These are phyloP conservation scores for Echinarachnius parma DNA, from an alignment of 53 echinoderm and acorn worm genomes.

Conservation along the genomic window DNA sequence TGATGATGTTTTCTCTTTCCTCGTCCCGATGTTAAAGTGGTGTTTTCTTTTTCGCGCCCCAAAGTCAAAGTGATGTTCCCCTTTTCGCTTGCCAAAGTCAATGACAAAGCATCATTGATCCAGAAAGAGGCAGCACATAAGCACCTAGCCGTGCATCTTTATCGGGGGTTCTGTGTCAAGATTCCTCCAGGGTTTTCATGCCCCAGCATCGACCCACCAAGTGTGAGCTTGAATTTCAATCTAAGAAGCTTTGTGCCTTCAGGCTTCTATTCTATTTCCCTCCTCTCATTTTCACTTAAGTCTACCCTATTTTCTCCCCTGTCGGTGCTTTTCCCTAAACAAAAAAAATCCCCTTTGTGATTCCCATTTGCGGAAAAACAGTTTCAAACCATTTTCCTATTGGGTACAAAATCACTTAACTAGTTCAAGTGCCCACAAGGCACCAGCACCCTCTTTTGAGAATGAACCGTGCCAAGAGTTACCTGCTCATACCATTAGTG, in stretches of 20 bases:
- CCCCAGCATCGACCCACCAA: conserved; percentile 43
- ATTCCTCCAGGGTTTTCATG: conserved; percentile 28
- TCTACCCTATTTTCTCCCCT: conserved; percentile 7
- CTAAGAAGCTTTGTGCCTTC: conserved; percentile 42
- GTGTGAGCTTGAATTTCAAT: conserved; percentile 36
- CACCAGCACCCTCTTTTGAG: conserved; percentile 23
- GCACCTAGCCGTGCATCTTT: no score
- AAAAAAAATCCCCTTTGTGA: no score
- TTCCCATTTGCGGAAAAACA: conserved; percentile 21
- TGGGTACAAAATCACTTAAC: conserved; percentile 19
- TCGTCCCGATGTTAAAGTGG: no score
- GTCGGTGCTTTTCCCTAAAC: neutral
- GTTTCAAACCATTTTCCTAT: conserved; percentile 26
- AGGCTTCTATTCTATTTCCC: neutral
- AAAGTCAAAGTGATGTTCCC: no score
- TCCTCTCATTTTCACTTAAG: no score
- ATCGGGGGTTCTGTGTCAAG: conserved; percentile 51
- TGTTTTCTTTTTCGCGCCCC: no score
- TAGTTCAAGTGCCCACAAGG: conserved; percentile 52
- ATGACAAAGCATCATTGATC: conserved; percentile 22
- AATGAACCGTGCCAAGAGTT: conserved; percentile 32
- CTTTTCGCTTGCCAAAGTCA: conserved; percentile 17
- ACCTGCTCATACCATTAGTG: neutral
- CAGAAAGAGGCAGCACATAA: conserved; percentile 41
- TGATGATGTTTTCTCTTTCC: no score